phyloP scores from a whole-genome alignment of 2,113 vertebrate species.

The Cettia cetti region DNA sequence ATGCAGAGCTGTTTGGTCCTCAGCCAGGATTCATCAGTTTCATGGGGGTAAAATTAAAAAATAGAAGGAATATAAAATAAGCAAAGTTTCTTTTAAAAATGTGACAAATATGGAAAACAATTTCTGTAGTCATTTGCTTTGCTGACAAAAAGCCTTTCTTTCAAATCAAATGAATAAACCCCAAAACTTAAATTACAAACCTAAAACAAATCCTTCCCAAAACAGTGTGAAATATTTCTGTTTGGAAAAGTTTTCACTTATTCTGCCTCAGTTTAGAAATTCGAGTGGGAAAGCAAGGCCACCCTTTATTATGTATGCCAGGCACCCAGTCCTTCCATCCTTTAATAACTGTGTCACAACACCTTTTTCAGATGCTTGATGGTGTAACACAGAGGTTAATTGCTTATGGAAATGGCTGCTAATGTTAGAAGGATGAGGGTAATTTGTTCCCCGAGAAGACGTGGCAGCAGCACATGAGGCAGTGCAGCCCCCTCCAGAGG shows the following conservation, averaged over 20 bases:
- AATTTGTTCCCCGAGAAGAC: not conserved
- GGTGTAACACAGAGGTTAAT: slow-evolving; percentile 52
- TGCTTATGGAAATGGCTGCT: slow-evolving; percentile 63
- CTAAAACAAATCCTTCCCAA: not conserved
- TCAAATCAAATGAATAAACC: not conserved
- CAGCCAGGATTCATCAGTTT: not conserved
- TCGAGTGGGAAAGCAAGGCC: not conserved
- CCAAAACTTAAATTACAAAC: not conserved
- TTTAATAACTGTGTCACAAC: slow-evolving; percentile 53
- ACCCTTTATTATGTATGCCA: slow-evolving; percentile 31
- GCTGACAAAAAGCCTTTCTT: not conserved
- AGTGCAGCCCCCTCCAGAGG: not conserved
- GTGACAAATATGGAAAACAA: not conserved
- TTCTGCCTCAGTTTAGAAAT: not conserved
- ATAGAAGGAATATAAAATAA: not conserved
- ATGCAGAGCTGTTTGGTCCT: not conserved
- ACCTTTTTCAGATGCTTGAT: slow-evolving; percentile 57
- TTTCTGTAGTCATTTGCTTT: not conserved
- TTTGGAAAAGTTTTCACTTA: not conserved
- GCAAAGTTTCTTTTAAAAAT: not conserved
- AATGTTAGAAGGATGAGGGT: slow-evolving; percentile 42
- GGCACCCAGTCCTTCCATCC: slow-evolving; percentile 22
- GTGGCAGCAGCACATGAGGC: not conserved
- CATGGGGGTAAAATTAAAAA: not conserved
- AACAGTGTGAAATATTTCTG: not conserved